These are phyloP conservation scores for Lamellibrachia columna DNA, from an alignment of 2,888 invertebrate species.

Conservation along the genomic window DNA sequence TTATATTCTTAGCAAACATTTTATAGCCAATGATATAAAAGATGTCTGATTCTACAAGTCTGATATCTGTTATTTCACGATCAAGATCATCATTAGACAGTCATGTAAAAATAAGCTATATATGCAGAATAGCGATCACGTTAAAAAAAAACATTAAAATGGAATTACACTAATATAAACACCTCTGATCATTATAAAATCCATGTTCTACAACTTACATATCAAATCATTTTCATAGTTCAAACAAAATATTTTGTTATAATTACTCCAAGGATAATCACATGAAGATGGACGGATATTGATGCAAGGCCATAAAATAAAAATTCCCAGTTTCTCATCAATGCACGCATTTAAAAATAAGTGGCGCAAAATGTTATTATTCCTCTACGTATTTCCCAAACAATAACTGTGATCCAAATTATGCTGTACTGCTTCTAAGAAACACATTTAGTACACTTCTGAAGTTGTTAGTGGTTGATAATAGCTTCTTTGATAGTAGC, in stretches of 20 bases:
- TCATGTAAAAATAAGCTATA: background rate
- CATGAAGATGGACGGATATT: background rate
- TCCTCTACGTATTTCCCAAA: no score
- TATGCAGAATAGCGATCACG: background rate
- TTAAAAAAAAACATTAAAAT: background rate
- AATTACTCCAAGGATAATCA: background rate
- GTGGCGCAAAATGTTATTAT: no score
- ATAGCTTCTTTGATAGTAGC: no score
- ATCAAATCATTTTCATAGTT: background rate
- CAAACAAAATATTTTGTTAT: background rate
- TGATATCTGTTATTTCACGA: background rate
- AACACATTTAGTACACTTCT: no score
- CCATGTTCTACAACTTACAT: background rate
- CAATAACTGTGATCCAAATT: no score
- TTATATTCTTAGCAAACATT: background rate
- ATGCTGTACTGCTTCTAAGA: no score
- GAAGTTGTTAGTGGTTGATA: no score
- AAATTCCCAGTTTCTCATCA: no score
- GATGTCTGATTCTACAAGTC: background rate
- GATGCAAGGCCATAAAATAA: background rate
- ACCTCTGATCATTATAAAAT: background rate
- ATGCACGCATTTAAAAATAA: no score
- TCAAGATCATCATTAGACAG: background rate
- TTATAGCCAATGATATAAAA: background rate
- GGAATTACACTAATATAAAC: background rate